These are phyloP conservation scores for Tetraneura akinire DNA, from an alignment of 1,140 invertebrate genomes.

Conservation along the genomic window DNA sequence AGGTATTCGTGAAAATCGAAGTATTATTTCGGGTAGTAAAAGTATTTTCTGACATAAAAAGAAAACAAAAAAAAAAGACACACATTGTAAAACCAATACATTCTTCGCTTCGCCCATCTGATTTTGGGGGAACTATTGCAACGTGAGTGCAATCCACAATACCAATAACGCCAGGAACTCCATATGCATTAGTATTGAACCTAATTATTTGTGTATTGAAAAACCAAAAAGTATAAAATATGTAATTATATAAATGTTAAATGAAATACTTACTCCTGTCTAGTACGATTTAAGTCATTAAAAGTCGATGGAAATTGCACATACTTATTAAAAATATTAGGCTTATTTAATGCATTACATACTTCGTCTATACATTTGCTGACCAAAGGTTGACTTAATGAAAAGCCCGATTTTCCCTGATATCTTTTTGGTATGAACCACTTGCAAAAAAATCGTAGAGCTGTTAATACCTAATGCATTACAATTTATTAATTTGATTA, in stretches of 20 bases:
- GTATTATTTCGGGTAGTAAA: no score
- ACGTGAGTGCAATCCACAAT: slow-evolving; percentile 5
- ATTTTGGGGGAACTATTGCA: neutral
- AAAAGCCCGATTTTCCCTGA: neutral
- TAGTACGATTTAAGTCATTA: neutral
- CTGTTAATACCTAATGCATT: slow-evolving; percentile 1
- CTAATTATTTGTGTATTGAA: neutral
- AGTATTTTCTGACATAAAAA: no score
- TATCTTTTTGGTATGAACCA: neutral
- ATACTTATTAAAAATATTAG: neutral
- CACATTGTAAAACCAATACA: no score
- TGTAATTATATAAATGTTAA: neutral
- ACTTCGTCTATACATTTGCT: neutral
- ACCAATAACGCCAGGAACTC: neutral
- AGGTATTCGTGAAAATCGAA: no score
- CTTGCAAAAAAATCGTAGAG: slow-evolving; percentile 21
- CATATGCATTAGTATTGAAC: neutral
- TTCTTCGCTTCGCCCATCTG: no score
- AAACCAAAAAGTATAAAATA: neutral
- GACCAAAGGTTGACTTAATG: no score
- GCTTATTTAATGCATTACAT: slow-evolving; percentile 7
- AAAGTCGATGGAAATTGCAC: neutral
- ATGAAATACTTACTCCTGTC: slow-evolving; percentile 17
- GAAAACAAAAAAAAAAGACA: no score
- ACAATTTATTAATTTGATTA: neutral